phyloP scores from a whole-genome alignment of 2,113 vertebrate genomes.

The Macaca fascicularis region T2T-MFA8v1.1 NC_088379.1:139466001-139466500 shows the following conservation, averaged over 20 bases:
- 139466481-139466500: not conserved
- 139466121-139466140: not conserved
- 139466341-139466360: not conserved
- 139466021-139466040: not conserved
- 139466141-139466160: not conserved
- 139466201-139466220: not conserved
- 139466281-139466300: too few relatives aligned
- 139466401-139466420: not conserved
- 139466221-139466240: not conserved
- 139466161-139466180: not conserved
- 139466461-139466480: not conserved
- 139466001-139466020: not conserved
- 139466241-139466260: not conserved
- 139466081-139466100: not conserved
- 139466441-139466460: not conserved
- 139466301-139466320: not conserved
- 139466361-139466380: not conserved
- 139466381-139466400: not conserved
- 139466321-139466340: not conserved
- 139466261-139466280: not conserved
- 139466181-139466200: not conserved
- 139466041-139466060: not conserved
- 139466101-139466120: not conserved
- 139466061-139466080: not conserved
- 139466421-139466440: not conserved